Conservation (phyloP, 2,113 vertebrate species). For the Saccopteryx bilineata region DNA sequence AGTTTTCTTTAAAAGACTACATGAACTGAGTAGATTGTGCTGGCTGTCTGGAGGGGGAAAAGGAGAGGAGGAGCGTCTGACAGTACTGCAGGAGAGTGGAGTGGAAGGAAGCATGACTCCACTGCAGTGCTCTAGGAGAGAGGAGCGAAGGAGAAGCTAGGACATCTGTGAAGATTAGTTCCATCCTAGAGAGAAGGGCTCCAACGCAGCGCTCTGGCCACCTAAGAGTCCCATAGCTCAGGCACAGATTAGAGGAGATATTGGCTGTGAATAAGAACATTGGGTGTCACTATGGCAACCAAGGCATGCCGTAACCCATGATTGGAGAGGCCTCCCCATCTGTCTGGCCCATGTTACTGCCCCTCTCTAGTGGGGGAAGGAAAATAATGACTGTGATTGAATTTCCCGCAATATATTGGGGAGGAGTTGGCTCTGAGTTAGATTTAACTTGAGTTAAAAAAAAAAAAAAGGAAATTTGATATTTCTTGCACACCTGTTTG, state of each 20-base stretch:
- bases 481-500: conserved; percentile 34
- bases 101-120: neutral
- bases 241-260: neutral
- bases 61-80: neutral
- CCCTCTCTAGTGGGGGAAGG: neutral
- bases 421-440: neutral
- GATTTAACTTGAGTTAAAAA: conserved; percentile 18
- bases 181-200: neutral
- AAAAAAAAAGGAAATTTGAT: neutral
- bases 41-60: neutral
- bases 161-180: neutral
- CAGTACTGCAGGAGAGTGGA: neutral
- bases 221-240: neutral
- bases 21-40: neutral
- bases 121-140: neutral
- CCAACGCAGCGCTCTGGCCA: neutral
- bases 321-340: neutral
- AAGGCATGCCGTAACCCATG: neutral
- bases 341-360: neutral
- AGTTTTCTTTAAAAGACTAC: neutral
- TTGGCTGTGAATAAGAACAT: neutral
- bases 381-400: neutral
- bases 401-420: neutral
- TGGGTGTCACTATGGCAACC: neutral
- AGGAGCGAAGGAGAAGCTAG: neutral